A percentile compares a stretch with the other conserved stretches of the same genome.
phyloP scores from a whole-genome alignment of 2,797 vertebrate species.

The Borostomias antarcticus region DNA sequence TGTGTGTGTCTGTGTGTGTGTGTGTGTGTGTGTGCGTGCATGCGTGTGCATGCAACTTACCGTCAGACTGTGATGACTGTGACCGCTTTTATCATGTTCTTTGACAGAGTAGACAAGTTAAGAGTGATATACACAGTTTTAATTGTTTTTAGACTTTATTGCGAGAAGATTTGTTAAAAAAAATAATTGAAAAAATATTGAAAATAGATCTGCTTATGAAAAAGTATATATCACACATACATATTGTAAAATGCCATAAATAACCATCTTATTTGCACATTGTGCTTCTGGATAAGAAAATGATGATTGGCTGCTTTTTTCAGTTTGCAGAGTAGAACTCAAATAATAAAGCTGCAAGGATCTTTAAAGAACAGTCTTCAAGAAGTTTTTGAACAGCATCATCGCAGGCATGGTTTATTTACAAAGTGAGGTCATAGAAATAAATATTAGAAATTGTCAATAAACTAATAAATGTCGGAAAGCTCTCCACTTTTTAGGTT shows the following conservation, averaged over 20 bases:
- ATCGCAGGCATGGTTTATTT: not conserved
- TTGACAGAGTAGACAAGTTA: not conserved
- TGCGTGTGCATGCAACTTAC: not conserved
- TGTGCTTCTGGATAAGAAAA: no score
- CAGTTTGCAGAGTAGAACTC: not conserved
- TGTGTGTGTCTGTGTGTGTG: slow-evolving; percentile 9
- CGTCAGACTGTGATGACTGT: not conserved
- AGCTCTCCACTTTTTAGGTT: not conserved
- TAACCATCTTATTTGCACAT: not conserved
- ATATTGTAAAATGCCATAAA: not conserved
- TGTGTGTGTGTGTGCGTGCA: slow-evolving; percentile 8
- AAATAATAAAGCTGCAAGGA: not conserved
- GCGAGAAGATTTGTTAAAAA: not conserved
- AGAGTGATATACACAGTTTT: not conserved
- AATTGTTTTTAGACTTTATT: not conserved
- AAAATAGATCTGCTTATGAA: no score
- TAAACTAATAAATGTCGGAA: slow-evolving; percentile 21
- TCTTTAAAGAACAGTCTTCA: no score
- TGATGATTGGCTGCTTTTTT: not conserved
- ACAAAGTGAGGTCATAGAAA: not conserved
- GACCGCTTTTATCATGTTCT: no score
- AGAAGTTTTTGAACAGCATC: not conserved
- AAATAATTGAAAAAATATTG: no score
- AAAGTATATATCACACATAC: no score
- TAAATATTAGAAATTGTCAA: slow-evolving; percentile 22